Base-by-base conservation (phyloP, 2,888 invertebrate species). In the Drosophila lacicola region DNA sequence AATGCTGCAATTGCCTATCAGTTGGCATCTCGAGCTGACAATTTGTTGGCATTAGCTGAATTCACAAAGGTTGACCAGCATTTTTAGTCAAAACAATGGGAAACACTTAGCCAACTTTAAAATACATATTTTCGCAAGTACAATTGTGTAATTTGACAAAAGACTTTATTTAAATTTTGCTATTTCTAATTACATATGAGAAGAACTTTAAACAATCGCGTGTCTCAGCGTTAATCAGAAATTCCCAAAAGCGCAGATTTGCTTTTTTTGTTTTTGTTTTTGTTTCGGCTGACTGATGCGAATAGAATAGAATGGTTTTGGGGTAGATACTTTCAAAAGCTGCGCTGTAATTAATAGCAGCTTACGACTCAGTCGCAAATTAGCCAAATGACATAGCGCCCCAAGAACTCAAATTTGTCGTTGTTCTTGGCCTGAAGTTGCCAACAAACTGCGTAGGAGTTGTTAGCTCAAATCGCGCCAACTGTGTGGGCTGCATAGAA, bases 281-380 rank as follows among this genome's bases (percentile, higher is more conserved):
- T 76, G 61, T 62, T 25, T 41, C 29, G 57, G 58, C 47, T 47
- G 21, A 14, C 33, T 42, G 71, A 81, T 75, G 71, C 75, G 69
- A 79, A 80, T 63, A 73, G 69, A 79, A 80, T 63, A 73, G 67
- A 79, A 79, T 83, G 67, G 60, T 69, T 71, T 68, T 68, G 66
- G 57, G 41, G 14, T 36, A 25, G 49, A 33, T 74, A 68, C 67
- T 74, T 77, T 77, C 63, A 68, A 70, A 57, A 45, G 54, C 58
- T 46, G 34, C 49, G 75, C 67, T 74, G 83, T 86, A 83, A 82
- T 86, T 82, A 82, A 82, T 83, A 76, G 68, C 70, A 74, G 78
- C 81, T 82, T 70, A 78, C 78, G 78, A 75, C 67, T 60, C 47
- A 73, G 64, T 45, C 70, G 66, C 86, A 82, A 83, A 81, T 83